phyloP scores from a whole-genome alignment of 2,888 invertebrate genomes.

The Caenorhabditis sp. region DNA sequence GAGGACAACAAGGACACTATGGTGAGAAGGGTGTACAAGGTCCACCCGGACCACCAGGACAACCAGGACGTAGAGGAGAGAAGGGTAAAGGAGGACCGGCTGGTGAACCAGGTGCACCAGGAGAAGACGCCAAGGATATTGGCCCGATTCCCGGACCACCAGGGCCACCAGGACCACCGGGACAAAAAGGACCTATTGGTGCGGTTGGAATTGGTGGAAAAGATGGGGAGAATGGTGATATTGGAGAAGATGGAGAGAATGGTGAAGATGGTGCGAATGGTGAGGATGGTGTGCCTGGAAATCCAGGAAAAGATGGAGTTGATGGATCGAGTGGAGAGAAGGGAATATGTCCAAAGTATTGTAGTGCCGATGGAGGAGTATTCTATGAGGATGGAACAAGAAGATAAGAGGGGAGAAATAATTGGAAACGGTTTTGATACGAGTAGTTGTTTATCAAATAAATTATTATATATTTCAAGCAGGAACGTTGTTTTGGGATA shows the following conservation, averaged over 20 bases:
- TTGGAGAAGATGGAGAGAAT: slow-evolving; percentile 34
- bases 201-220: slow-evolving; percentile 43
- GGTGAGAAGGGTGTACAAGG: slow-evolving; percentile 50
- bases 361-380: slow-evolving; percentile 48
- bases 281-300: slow-evolving; percentile 46
- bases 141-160: slow-evolving; percentile 30
- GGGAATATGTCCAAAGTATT: slow-evolving; percentile 54
- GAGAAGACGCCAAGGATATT: slow-evolving; percentile 24
- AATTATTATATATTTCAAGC: no score
- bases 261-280: slow-evolving; percentile 38
- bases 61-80: slow-evolving; percentile 48
- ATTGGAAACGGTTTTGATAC: background rate
- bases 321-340: slow-evolving; percentile 45
- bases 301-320: slow-evolving; percentile 35
- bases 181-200: slow-evolving; percentile 49
- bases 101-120: slow-evolving; percentile 45
- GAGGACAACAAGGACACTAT: slow-evolving; percentile 33
- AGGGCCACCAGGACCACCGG: slow-evolving; percentile 43
- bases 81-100: slow-evolving; percentile 55
- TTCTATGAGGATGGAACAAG: slow-evolving; percentile 54
- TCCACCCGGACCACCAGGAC: slow-evolving; percentile 38
- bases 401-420: slow-evolving; percentile 18
- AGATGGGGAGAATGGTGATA: slow-evolving; percentile 51
- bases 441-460: background rate
- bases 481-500: no score